Evolutionary conservation across 2,888 invertebrate genomes (phyloP), one percentile per base, ranked within the genome.

Genomic region (Pemphredon lugubris): DNA sequence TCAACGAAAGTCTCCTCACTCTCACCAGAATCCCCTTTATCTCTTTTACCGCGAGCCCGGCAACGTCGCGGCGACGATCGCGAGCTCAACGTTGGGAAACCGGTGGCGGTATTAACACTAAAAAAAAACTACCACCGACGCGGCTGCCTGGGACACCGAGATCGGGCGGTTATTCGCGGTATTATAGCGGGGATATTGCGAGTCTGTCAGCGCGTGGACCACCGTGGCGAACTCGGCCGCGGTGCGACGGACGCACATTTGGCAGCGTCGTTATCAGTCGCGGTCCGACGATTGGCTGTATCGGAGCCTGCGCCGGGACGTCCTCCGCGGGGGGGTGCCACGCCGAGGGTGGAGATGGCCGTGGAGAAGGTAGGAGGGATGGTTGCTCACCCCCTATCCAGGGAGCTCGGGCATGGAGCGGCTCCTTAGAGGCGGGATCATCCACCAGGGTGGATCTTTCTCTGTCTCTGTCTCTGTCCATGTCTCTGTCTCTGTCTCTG

Each of bases 221-320:
- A 86, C 79, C 74, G 81, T 75, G 71, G 73, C 73, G 80, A 64
- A 78, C 81, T 80, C 79, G 77, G 83, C 76, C 84, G 84, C 83
- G 84, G 83, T 71, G 72, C 84, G 86, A 82, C 86, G 85, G 84
- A 85, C 87, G 85, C 85, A 86, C 85, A 87, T 88, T 88, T 86
- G 88, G 87, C 83, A 86, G 84, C 85, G 86, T 83, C 85, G 86
- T 89, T 89, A 88, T 89, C 88, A 88, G 86, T 88, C 85, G 84
- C 88, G 87, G 84, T 86, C 86, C 88, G 87, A 84, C 88, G 88
- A 89, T 89, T 88, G 89, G 89, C 88, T 88, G 89, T 86, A 88
- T 87, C 86, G 88, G 89, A 89, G 89, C 84, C 89, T 89, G 89
- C 89, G 89, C 89, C 84, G 80, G 85, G 79, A 81, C 79, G 72